These are phyloP conservation scores for Aspidiotus rigidus DNA, from an alignment of 2,888 invertebrate species.

Conservation along the genomic window DNA sequence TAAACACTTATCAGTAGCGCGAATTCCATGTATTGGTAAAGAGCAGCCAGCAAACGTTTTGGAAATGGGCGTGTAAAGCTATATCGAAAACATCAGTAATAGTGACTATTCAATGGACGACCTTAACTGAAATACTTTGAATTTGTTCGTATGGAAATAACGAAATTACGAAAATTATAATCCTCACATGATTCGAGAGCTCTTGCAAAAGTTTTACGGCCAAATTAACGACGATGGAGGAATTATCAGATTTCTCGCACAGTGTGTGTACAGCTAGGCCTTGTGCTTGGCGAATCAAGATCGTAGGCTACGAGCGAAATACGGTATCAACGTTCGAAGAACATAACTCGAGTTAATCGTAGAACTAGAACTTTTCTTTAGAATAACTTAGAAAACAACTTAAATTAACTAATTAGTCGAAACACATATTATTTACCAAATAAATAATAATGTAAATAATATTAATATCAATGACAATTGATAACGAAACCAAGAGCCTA, in stretches of 20 bases:
- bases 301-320: slow-evolving; percentile 14
- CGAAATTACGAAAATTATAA: not conserved
- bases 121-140: too few species aligned
- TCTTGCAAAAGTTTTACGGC: slow-evolving; percentile 13
- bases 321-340: slow-evolving; percentile 1
- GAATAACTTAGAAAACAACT: not conserved
- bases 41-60: not conserved
- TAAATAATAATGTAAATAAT: slow-evolving; percentile 32
- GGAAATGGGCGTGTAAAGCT: slow-evolving; percentile 13
- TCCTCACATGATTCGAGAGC: slow-evolving; percentile 25
- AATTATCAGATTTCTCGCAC: too few species aligned
- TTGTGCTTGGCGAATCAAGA: slow-evolving; percentile 20
- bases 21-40: too few species aligned
- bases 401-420: slow-evolving; percentile 11
- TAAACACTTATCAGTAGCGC: too few species aligned
- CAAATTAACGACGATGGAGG: too few species aligned
- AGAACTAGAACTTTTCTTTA: not conserved
- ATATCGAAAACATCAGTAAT: not conserved
- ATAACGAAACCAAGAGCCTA: slow-evolving; percentile 32
- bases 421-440: slow-evolving; percentile 33
- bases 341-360: slow-evolving; percentile 3
- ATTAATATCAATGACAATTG: slow-evolving; percentile 34
- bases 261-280: slow-evolving; percentile 8
- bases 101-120: too few species aligned
- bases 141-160: too few species aligned